Base-by-base conservation (phyloP, 2,113 vertebrate species). In the Megaleporinus macrocephalus region DNA sequence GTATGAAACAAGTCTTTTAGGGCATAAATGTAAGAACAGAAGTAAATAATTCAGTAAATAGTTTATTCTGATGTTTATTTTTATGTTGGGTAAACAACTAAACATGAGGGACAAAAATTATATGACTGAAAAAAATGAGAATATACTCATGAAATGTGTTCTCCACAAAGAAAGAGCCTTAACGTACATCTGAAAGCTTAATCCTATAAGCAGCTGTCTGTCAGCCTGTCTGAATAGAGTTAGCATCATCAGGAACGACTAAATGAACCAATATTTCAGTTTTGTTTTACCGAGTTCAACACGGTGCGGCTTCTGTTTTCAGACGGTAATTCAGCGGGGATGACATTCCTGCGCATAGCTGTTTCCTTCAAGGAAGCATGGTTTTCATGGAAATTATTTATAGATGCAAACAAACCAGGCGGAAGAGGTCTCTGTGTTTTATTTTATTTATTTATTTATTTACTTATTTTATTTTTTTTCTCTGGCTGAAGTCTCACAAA, bases 401-500 rank as follows among this genome's bases (percentile, higher is more conserved):
- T 44, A 24, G 33, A 41, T 68, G 11, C 30, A 68, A 68, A 33
- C 30, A 68, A 68, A 68, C 65, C 65, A 33, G 63, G 16, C 57
- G 5, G 24, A 61, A 61, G 20, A 61, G 57, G 57, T 61, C 53
- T 69, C 20, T 11, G 11, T 33, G n/a, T 68, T 36, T 68, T 66
- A 1, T 26, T 66, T n/a, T n/a, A n/a, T n/a, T n/a, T n/a, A n/a
- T n/a, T n/a, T n/a, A n/a, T n/a, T n/a, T n/a, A n/a, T n/a, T n/a
- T n/a, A n/a, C n/a, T n/a, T n/a, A n/a, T n/a, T n/a, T n/a, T n/a
- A n/a, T n/a, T n/a, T n/a, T n/a, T 68, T 68, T 20, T 53, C 57
- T 27, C 68, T 65, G 49, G n/a, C 55, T 41, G 14, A 18, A 30
- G 44, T 18, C 69, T 77, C 75, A 53, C 36, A 82, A 82, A 74